Percentiles rank a stretch among this genome's conserved stretches.
Evolutionary conservation across 2,113 vertebrate species (phyloP).

Genomic region (Melanerpes formicivorus): DNA sequence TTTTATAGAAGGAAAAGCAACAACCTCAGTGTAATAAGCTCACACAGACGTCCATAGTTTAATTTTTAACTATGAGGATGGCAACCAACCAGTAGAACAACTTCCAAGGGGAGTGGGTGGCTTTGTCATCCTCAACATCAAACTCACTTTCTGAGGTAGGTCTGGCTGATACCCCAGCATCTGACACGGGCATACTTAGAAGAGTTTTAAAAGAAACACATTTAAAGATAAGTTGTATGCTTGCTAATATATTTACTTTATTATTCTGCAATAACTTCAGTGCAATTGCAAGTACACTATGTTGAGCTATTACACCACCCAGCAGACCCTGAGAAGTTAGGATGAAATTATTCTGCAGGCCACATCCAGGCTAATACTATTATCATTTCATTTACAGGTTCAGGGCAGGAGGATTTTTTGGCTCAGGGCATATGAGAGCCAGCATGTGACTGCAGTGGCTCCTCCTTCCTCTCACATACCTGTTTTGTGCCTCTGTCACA

Average conservation of each 20-base stretch:
- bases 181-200: neutral
- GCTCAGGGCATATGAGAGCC: neutral
- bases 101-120: fast-evolving
- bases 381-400: neutral
- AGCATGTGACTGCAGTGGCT: neutral
- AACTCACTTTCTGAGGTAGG: neutral
- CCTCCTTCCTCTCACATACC: neutral
- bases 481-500: conserved; percentile 6
- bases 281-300: neutral
- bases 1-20: conserved; percentile 47
- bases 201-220: neutral
- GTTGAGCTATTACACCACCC: conserved; percentile 1
- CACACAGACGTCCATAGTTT: neutral
- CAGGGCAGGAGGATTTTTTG: neutral
- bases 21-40: neutral
- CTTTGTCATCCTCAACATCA: neutral
- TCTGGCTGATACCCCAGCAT: too few species aligned
- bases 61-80: conserved; percentile 26
- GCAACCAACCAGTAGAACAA: neutral
- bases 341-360: neutral
- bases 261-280: neutral
- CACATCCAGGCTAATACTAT: neutral
- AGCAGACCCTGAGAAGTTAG: neutral
- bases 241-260: neutral
- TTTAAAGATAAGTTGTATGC: neutral